Conservation (phyloP, 2,888 invertebrate species). For the Parelbella ahira region DNA sequence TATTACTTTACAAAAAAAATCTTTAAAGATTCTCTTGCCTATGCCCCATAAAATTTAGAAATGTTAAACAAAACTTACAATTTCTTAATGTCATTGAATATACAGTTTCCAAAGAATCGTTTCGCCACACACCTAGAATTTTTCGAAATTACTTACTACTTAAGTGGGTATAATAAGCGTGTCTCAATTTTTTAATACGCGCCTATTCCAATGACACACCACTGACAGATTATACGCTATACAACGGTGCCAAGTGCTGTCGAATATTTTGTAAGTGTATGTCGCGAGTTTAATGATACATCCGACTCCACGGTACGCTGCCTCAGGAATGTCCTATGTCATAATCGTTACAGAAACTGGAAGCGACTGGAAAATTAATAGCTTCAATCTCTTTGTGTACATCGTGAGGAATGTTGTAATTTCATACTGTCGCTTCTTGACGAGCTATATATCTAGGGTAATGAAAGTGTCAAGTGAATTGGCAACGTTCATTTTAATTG, state of each 20-base stretch:
- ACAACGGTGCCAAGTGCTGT: too few relatives aligned
- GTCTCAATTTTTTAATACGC: slow-evolving; percentile 9
- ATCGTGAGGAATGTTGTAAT: slow-evolving; percentile 9
- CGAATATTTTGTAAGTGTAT: slow-evolving; percentile 18
- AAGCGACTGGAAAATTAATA: slow-evolving; percentile 7
- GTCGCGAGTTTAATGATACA: slow-evolving; percentile 22
- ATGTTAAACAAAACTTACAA: too few relatives aligned
- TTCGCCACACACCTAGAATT: too few relatives aligned
- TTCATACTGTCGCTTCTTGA: slow-evolving; percentile 4
- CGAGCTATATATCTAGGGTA: slow-evolving; percentile 17
- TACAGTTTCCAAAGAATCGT: too few relatives aligned
- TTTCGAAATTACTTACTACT: too few relatives aligned
- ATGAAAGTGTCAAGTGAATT: slow-evolving; percentile 19
- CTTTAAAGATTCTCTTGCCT: too few relatives aligned
- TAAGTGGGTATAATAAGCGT: too few relatives aligned
- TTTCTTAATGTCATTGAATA: too few relatives aligned
- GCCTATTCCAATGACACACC: background rate
- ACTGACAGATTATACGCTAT: too few relatives aligned
- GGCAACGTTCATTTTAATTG: slow-evolving; percentile 14
- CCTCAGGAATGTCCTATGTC: slow-evolving; percentile 17
- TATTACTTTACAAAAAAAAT: too few relatives aligned
- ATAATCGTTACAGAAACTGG: slow-evolving; percentile 19
- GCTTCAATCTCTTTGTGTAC: slow-evolving; percentile 5
- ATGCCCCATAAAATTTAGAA: too few relatives aligned
- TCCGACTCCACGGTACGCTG: slow-evolving; percentile 11